Conservation (phyloP, 2,797 vertebrate species). For the Micromesistius poutassou region DNA sequence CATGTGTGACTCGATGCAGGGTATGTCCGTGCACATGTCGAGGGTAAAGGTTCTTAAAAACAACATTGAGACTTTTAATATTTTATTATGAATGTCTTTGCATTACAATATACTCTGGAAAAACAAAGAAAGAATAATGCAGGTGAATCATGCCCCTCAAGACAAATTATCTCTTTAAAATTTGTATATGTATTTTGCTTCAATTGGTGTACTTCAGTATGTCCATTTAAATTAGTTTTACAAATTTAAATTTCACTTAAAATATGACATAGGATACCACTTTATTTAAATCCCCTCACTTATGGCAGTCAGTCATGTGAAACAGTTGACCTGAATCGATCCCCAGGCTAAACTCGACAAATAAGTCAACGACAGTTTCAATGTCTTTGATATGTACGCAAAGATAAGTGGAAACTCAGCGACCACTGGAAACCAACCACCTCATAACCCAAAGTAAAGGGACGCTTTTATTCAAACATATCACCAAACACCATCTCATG, state of each 20-base stretch:
- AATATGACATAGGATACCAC: neutral
- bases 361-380: neutral
- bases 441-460: conserved; percentile 11
- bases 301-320: neutral
- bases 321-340: neutral
- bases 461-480: conserved; percentile 33
- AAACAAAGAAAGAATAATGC: conserved; percentile 46
- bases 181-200: neutral
- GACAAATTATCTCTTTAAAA: neutral
- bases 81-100: conserved; percentile 70
- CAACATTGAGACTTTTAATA: conserved; percentile 26
- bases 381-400: neutral
- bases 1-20: neutral
- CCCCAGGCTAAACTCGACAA: neutral
- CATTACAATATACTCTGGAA: conserved; percentile 63
- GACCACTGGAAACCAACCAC: neutral
- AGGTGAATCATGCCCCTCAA: conserved; percentile 41
- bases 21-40: neutral
- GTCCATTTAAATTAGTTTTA: neutral
- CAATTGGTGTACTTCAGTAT: neutral
- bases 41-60: neutral
- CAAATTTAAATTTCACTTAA: neutral
- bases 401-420: neutral
- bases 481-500: conserved; percentile 12
- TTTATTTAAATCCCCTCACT: neutral